These are phyloP conservation scores for Ceryle rudis DNA, from an alignment of 2,797 vertebrate genomes.

Conservation along the genomic window DNA sequence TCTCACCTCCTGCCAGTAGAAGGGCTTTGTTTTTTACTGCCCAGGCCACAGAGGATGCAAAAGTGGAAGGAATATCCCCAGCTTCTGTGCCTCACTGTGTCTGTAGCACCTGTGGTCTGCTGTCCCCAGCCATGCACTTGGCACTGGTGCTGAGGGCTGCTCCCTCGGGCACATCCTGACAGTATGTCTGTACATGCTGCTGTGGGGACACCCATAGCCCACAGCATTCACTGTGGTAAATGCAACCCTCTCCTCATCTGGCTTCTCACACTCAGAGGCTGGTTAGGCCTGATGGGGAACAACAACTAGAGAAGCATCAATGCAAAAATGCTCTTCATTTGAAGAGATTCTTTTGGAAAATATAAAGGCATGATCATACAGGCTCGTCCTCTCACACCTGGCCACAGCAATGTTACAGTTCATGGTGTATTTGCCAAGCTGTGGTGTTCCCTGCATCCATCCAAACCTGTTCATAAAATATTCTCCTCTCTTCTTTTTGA, in stretches of 20 bases:
- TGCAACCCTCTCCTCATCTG: not conserved
- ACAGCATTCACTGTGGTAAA: not conserved
- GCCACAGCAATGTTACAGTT: not conserved
- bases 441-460: not conserved
- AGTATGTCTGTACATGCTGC: not conserved
- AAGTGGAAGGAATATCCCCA: not conserved
- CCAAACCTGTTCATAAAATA: not conserved
- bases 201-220: not conserved
- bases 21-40: not conserved
- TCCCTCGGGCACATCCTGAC: not conserved
- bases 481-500: not conserved
- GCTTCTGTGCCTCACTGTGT: fast-evolving
- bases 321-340: not conserved
- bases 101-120: not conserved
- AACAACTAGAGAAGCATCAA: not conserved
- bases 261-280: not conserved
- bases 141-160: not conserved
- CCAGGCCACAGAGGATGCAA: not conserved
- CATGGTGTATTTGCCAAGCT: not conserved
- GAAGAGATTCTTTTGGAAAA: not conserved
- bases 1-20: not conserved
- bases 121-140: not conserved
- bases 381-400: not conserved
- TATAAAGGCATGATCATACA: not conserved
- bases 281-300: not conserved